phyloP scores from a whole-genome alignment of 2,888 invertebrate genomes.

The Epiblema foenella region DNA sequence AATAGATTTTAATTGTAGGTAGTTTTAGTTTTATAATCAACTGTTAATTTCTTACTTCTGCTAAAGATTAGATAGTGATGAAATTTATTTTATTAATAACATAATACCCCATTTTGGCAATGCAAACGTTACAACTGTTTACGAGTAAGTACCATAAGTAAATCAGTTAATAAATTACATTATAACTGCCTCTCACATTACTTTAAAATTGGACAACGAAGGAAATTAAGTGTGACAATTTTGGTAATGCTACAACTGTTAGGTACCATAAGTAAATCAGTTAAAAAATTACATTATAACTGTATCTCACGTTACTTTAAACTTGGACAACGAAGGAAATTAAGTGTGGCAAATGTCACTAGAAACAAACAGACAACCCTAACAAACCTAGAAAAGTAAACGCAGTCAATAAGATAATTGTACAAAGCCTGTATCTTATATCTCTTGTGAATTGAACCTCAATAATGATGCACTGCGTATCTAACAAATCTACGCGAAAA shows the following conservation, averaged over 20 bases:
- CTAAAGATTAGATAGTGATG: too few relatives aligned
- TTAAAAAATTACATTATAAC: conserved; percentile 29
- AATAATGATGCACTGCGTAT: conserved; percentile 57
- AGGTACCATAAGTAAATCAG: conserved; percentile 25
- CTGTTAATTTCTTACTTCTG: too few relatives aligned
- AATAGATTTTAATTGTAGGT: too few relatives aligned
- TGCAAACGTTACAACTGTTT: conserved; percentile 18
- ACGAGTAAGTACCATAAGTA: conserved; percentile 21
- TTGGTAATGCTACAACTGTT: conserved; percentile 11
- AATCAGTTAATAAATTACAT: conserved; percentile 26
- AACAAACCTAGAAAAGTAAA: neutral
- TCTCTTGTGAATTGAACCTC: conserved; percentile 49
- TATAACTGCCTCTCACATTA: conserved; percentile 29
- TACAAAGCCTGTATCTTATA: conserved; percentile 1
- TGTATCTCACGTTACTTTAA: conserved; percentile 21
- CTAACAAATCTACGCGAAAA: conserved; percentile 53
- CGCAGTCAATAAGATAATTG: neutral
- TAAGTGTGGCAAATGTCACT: neutral
- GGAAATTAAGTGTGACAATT: too few relatives aligned
- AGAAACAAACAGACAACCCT: too few relatives aligned
- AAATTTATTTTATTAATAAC: too few relatives aligned
- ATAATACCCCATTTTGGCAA: conserved; percentile 10
- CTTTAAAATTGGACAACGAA: conserved; percentile 3
- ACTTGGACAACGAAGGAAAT: conserved; percentile 1
- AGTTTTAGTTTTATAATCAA: too few relatives aligned